Percentiles rank a stretch among this genome's conserved stretches.
phyloP scores from a whole-genome alignment of 2,797 vertebrate genomes.

The Natrix natrix region DNA sequence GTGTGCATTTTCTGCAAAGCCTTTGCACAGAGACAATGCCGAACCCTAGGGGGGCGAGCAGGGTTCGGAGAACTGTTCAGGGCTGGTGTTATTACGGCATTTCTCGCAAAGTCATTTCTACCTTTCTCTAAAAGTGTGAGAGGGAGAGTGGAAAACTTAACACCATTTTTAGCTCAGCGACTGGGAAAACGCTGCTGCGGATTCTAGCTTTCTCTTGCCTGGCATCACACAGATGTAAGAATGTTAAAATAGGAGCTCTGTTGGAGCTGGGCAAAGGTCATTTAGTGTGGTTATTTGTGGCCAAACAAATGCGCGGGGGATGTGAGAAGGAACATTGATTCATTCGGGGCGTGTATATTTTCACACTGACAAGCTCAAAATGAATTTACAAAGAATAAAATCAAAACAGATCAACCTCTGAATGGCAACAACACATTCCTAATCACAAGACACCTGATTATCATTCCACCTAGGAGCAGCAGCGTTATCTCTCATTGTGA shows the following conservation, averaged over 20 bases:
- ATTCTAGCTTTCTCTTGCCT: not conserved
- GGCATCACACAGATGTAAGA: not conserved
- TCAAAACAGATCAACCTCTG: not conserved
- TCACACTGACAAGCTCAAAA: not conserved
- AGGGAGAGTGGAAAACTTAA: not conserved
- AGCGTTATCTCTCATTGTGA: not conserved
- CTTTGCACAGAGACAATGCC: slow-evolving; percentile 28
- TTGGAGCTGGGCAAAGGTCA: not conserved
- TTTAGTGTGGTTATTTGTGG: not conserved
- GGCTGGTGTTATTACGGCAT: slow-evolving; percentile 18
- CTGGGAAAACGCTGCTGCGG: not conserved
- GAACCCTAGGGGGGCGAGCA: not conserved
- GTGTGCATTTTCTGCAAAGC: slow-evolving; percentile 27
- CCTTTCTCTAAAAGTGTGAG: not conserved
- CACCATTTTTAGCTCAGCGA: not conserved
- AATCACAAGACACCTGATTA: not conserved
- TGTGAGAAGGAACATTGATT: not conserved
- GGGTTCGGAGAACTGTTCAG: slow-evolving; percentile 27
- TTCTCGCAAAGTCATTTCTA: slow-evolving; percentile 30
- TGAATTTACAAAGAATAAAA: not conserved
- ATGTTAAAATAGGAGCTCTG: not conserved
- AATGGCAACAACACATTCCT: not conserved
- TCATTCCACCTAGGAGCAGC: not conserved
- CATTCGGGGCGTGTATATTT: not conserved
- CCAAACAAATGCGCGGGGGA: not conserved